Conservation (phyloP, 2,113 vertebrate genomes). For the Turnix velox region DNA sequence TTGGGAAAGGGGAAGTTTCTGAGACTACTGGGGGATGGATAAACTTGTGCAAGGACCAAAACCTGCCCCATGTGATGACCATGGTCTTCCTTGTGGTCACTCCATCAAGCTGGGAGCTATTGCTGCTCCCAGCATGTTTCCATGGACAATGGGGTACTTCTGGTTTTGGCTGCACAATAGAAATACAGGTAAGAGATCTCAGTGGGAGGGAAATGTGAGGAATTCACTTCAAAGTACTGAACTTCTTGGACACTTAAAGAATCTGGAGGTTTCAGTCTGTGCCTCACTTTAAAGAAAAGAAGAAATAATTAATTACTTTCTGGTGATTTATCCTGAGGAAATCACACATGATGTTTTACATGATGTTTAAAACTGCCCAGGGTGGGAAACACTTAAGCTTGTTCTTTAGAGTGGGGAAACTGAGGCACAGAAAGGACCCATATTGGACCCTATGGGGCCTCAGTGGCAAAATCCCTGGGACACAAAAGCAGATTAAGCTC, state of each 20-base stretch:
- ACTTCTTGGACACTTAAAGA: neutral
- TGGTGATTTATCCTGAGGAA: neutral
- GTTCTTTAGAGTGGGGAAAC: neutral
- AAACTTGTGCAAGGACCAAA: neutral
- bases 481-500: neutral
- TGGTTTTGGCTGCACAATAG: neutral
- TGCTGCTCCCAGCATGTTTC: accelerated
- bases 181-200: neutral
- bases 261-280: neutral
- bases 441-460: neutral
- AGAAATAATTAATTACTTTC: neutral
- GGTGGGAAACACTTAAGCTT: neutral
- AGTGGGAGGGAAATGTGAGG: neutral
- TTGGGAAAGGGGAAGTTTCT: neutral
- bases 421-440: neutral
- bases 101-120: neutral
- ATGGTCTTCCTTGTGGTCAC: neutral
- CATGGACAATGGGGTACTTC: neutral
- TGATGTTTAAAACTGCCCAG: neutral
- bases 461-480: neutral
- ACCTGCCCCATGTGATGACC: accelerated
- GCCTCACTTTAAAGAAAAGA: neutral
- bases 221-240: neutral
- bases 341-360: neutral
- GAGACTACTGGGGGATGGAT: neutral